These are phyloP conservation scores for Phalanger gymnotis DNA, from an alignment of 2,797 vertebrate genomes.

Conservation along the genomic window DNA sequence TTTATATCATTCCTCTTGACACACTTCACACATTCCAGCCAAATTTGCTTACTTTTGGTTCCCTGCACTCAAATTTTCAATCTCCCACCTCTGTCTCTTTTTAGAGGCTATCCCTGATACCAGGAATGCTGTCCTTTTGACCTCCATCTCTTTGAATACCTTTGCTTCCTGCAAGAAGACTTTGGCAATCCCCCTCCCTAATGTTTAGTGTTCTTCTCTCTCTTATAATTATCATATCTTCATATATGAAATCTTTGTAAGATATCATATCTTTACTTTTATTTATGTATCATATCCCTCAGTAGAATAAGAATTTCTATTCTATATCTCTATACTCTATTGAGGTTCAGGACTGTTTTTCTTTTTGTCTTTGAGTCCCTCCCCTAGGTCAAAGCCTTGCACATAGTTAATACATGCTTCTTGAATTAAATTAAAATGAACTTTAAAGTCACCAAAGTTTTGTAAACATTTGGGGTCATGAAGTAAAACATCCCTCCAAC, in stretches of 20 bases:
- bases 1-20: not conserved
- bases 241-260: too few species aligned
- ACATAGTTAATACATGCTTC: not conserved
- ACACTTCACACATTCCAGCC: not conserved
- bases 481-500: not conserved
- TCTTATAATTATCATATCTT: not conserved
- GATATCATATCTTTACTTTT: not conserved
- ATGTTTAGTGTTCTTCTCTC: not conserved
- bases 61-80: not conserved
- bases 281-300: not conserved
- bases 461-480: not conserved
- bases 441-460: not conserved
- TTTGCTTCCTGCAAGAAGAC: not conserved
- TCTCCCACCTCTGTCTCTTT: not conserved
- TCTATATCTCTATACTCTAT: too few species aligned
- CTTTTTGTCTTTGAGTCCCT: not conserved
- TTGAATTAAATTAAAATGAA: not conserved
- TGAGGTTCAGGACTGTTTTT: not conserved
- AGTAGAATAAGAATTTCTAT: not conserved
- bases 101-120: not conserved
- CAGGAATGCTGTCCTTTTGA: not conserved
- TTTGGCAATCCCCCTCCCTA: not conserved
- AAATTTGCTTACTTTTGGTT: not conserved
- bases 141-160: not conserved
- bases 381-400: not conserved